Percentiles rank a stretch among this genome's conserved stretches.
These are phyloP conservation scores for Mionectes macconnelli DNA, from an alignment of 2,113 vertebrate species.

Conservation along the genomic window DNA sequence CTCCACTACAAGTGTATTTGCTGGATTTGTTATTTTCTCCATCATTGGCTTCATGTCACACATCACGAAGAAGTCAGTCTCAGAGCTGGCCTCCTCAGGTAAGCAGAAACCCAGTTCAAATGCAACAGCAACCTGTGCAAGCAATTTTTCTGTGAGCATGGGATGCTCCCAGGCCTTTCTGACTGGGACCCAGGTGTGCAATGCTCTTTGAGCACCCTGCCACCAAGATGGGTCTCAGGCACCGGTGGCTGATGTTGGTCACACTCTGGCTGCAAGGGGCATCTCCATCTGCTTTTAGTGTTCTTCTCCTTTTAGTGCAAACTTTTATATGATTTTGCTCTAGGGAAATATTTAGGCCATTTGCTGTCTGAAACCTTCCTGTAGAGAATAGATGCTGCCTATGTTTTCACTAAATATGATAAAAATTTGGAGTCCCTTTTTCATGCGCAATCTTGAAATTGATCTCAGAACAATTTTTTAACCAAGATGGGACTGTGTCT, in stretches of 20 bases:
- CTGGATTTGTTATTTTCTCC: slow-evolving; percentile 90
- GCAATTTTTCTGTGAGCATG: not conserved
- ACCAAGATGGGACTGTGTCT: not conserved
- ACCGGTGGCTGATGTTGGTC: not conserved
- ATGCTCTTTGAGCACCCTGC: not conserved
- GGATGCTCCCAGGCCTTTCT: not conserved
- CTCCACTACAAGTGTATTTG: slow-evolving; percentile 89
- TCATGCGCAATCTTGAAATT: not conserved
- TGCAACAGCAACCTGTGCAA: not conserved
- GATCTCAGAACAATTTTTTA: slow-evolving; percentile 4
- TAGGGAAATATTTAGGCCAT: not conserved
- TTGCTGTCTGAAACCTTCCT: not conserved
- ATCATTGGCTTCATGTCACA: slow-evolving; percentile 91
- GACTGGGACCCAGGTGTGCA: rapidly evolving
- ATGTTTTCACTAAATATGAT: not conserved
- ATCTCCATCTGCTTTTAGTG: not conserved
- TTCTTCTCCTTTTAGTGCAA: not conserved
- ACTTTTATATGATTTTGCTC: not conserved
- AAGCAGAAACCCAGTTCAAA: not conserved
- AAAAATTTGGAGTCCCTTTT: not conserved
- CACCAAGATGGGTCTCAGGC: not conserved
- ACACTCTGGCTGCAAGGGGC: not conserved
- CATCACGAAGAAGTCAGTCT: slow-evolving; percentile 86
- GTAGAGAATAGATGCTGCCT: not conserved
- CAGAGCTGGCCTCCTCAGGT: slow-evolving; percentile 89